Evolutionary conservation across 1,140 invertebrate species (phyloP).

Genomic region (Druon quercuslanigerum): DNA sequence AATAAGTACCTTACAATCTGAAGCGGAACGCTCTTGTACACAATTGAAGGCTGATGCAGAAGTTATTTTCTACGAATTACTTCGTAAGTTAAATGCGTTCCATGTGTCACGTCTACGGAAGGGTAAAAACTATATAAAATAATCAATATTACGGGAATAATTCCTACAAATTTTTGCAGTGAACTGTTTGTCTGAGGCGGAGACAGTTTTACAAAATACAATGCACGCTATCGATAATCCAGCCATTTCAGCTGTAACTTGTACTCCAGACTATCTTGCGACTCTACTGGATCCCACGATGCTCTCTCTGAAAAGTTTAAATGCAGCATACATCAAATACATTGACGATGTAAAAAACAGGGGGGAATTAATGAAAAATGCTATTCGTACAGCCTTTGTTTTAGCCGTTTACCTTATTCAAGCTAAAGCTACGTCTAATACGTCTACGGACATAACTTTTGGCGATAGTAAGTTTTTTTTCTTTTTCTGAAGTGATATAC

Average conservation of each 20-base stretch:
- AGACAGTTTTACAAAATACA: constrained; percentile 79
- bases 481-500: too few relatives aligned
- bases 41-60: constrained; percentile 66
- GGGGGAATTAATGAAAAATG: constrained; percentile 64
- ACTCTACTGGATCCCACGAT: constrained; percentile 72
- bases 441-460: constrained; percentile 83
- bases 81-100: constrained; percentile 60
- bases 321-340: constrained; percentile 64
- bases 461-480: constrained; percentile 80
- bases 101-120: neutral
- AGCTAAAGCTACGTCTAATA: constrained; percentile 83
- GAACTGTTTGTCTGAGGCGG: constrained; percentile 77
- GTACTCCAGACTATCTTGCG: constrained; percentile 81
- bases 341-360: constrained; percentile 63
- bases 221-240: constrained; percentile 83
- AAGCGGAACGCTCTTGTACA: constrained; percentile 61
- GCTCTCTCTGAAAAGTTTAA: constrained; percentile 69
- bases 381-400: constrained; percentile 75
- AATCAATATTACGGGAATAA: neutral
- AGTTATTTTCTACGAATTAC: constrained; percentile 63
- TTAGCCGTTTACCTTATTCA: constrained; percentile 80
- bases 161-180: constrained; percentile 69
- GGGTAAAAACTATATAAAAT: neutral
- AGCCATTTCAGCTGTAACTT: constrained; percentile 81
- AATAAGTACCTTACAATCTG: constrained; percentile 71